phyloP scores from a whole-genome alignment of 1,140 invertebrate genomes.

The Rhagoletis pomonella region DNA sequence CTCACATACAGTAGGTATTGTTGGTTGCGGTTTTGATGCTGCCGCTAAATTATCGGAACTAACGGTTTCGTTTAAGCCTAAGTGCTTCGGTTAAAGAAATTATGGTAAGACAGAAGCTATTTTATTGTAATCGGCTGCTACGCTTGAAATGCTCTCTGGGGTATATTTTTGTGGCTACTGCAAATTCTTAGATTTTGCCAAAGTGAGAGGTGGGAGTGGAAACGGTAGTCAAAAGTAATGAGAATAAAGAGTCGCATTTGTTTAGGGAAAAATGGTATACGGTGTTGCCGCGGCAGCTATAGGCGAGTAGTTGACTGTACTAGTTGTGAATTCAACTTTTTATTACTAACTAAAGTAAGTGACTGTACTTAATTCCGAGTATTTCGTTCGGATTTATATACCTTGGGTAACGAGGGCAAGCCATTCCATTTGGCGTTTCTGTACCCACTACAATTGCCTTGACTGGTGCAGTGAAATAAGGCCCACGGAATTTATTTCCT shows the following conservation, averaged over 20 bases:
- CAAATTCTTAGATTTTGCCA: neutral
- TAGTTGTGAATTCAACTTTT: too few species aligned
- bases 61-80: slow-evolving; percentile 31
- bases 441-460: too few species aligned
- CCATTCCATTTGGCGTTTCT: too few species aligned
- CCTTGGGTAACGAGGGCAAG: too few species aligned
- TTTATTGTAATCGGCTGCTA: slow-evolving; percentile 36
- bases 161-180: slow-evolving; percentile 44
- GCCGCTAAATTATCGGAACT: slow-evolving; percentile 51
- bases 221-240: slow-evolving; percentile 14
- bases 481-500: too few species aligned
- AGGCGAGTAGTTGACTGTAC: too few species aligned
- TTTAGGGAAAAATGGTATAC: neutral
- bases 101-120: slow-evolving; percentile 37
- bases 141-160: slow-evolving; percentile 24
- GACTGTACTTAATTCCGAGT: too few species aligned
- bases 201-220: neutral
- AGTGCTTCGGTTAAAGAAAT: slow-evolving; percentile 39
- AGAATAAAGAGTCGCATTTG: neutral
- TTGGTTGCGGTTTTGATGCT: slow-evolving; percentile 46
- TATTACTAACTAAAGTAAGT: too few species aligned
- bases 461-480: too few species aligned
- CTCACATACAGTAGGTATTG: neutral
- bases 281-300: too few species aligned
- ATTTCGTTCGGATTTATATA: too few species aligned